Base-by-base conservation (phyloP, 2,797 vertebrate species). In the Anableps anableps region DNA sequence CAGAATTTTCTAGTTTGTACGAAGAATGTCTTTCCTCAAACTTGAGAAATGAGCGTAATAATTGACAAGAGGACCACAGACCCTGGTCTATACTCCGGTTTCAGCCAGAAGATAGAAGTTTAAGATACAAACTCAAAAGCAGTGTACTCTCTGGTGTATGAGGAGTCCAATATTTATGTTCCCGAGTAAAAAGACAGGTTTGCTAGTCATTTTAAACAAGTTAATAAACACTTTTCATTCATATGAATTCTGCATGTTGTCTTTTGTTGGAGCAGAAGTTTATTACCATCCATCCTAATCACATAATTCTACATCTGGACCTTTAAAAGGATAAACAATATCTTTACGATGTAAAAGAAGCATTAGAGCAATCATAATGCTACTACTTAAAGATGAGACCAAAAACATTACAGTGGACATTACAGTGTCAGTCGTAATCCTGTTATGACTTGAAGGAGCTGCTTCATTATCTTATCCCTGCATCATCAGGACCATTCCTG, bases 401-500 rank as follows among this genome's bases (percentile, higher is more conserved):
- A 68, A 41, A 68, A 68, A 41, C 8, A 10, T 70, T 70, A 7
- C n/a, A n/a, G 23, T 43, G 23, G 36, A 23, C 36, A 68, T 68
- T 68, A 38, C 34, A 13, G 38, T 26, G 66, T n/a, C 66, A n/a
- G 23, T n/a, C 21, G 23, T 45, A 43, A 70, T n/a, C 38, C 23
- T 70, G 38, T 26, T 70, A 70, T 4, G 4, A 23, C 41, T 26
- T 70, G 66, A n/a, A 70, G 38, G 41, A 70, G 43, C 66, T 16
- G 66, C 38, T 43, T 70, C 38, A 70, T 70, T 70, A 70, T 70
- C 41, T 45, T 14, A 43, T 43, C 26, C 9, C 29, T 45, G 11
- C 31, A n/a, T 10, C 72, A 47, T 31, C 26, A 17, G 43, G 23
- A 83, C 80, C 77, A 64, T 41, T 41, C 76, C 23, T 53, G 51